Evolutionary conservation across 2,113 vertebrate species (phyloP).

Genomic region (Columba janthina): DNA sequence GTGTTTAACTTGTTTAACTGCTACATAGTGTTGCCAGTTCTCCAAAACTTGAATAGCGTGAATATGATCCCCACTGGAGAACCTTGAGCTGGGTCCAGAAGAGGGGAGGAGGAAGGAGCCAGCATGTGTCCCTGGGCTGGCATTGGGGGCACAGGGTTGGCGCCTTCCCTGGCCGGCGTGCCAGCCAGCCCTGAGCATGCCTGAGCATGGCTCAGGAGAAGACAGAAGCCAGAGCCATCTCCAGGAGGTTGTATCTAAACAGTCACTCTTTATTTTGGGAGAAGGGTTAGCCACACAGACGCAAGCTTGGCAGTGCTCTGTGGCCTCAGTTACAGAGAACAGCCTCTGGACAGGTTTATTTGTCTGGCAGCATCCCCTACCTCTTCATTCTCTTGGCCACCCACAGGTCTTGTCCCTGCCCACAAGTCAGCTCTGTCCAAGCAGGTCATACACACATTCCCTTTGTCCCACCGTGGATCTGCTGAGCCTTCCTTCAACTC

Average conservation of each 20-base stretch:
- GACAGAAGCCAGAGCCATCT: background rate
- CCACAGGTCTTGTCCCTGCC: background rate
- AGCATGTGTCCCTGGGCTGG: accelerated
- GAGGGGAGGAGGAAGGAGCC: background rate
- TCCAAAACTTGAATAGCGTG: background rate
- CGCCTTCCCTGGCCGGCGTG: background rate
- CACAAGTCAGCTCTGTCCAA: background rate
- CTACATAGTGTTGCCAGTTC: background rate
- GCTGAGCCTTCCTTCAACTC: background rate
- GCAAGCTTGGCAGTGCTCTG: background rate
- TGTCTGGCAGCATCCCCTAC: background rate
- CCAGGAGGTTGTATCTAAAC: background rate
- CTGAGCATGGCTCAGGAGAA: accelerated
- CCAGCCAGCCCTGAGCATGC: background rate
- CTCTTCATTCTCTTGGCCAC: background rate
- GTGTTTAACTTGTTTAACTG: background rate
- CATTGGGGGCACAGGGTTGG: accelerated
- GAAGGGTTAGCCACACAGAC: background rate
- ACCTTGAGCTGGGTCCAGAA: background rate
- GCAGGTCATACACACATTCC: background rate
- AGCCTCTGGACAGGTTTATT: background rate
- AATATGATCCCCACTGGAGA: background rate
- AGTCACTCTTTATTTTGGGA: background rate
- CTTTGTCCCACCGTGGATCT: accelerated
- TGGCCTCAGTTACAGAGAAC: background rate